Conservation (phyloP, 2,888 invertebrate genomes). For the Orchesella flavescens region DNA sequence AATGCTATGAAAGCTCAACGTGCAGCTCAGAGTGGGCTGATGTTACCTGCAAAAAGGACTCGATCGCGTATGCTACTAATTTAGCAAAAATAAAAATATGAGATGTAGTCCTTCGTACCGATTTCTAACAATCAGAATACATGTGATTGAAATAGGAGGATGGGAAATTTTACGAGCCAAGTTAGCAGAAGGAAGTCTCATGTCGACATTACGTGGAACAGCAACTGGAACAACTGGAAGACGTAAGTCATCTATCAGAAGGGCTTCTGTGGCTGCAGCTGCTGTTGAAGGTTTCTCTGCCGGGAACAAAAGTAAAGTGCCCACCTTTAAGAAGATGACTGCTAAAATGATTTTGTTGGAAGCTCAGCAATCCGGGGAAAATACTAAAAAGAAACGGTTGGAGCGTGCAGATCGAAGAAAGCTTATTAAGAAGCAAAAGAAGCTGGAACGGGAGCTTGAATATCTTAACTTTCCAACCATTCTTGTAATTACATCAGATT, state of each 20-base stretch:
- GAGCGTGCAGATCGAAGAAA: slow-evolving; percentile 43
- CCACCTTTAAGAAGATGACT: not conserved
- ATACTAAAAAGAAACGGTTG: slow-evolving; percentile 38
- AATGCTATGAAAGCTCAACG: slow-evolving; percentile 13
- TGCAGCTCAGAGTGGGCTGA: slow-evolving; percentile 2
- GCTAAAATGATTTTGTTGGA: slow-evolving; percentile 27
- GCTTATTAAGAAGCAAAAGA: slow-evolving; percentile 54
- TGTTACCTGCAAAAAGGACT: too few species aligned
- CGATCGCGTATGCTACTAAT: too few species aligned
- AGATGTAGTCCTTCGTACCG: too few species aligned
- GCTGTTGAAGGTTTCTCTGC: not conserved
- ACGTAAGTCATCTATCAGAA: not conserved
- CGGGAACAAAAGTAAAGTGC: not conserved
- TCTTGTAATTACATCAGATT: slow-evolving; percentile 36
- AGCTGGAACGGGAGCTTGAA: slow-evolving; percentile 54
- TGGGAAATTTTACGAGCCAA: slow-evolving; percentile 34
- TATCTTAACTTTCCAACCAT: slow-evolving; percentile 65
- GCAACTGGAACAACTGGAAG: not conserved
- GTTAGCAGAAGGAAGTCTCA: not conserved
- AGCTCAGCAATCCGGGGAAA: slow-evolving; percentile 13
- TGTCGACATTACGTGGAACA: not conserved
- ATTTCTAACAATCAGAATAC: too few species aligned
- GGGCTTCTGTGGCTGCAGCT: not conserved
- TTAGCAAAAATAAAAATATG: too few species aligned
- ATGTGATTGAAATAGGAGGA: slow-evolving; percentile 32